phyloP scores from a whole-genome alignment of 2,888 invertebrate genomes.

The Polydrusus tereticollis region DNA sequence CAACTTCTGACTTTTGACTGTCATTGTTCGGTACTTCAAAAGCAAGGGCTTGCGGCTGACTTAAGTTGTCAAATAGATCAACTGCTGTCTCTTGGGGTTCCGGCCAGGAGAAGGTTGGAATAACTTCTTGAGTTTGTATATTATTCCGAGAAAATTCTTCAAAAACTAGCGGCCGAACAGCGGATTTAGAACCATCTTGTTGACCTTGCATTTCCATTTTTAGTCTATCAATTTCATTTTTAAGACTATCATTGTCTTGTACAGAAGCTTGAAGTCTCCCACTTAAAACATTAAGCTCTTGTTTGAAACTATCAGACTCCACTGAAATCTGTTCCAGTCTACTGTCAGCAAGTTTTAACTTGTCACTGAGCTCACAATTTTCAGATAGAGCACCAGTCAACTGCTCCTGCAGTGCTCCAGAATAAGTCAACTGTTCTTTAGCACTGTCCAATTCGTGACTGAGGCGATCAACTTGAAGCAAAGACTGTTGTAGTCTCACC shows the following conservation, averaged over 20 bases:
- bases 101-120: conserved; percentile 57
- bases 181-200: background rate
- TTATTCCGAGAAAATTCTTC: conserved; percentile 7
- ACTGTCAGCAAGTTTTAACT: background rate
- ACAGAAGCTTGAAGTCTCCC: background rate
- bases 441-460: background rate
- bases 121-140: background rate
- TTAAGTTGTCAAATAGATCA: conserved; percentile 3
- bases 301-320: background rate
- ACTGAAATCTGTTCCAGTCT: background rate
- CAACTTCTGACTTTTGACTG: background rate
- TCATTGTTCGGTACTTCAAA: background rate
- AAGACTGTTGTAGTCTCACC: conserved; percentile 22
- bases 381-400: background rate
- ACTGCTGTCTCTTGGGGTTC: conserved; percentile 41
- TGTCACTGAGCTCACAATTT: background rate
- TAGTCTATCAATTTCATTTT: conserved; percentile 38
- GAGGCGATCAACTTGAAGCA: conserved; percentile 32
- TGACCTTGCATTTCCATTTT: conserved; percentile 47
- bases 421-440: background rate
- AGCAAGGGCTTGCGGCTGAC: background rate
- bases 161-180: conserved; percentile 4
- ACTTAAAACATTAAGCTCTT: conserved; percentile 1
- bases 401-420: background rate
- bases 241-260: conserved; percentile 62